Conservation (phyloP, 1,140 invertebrate species). For the Portunus trituberculatus region DNA sequence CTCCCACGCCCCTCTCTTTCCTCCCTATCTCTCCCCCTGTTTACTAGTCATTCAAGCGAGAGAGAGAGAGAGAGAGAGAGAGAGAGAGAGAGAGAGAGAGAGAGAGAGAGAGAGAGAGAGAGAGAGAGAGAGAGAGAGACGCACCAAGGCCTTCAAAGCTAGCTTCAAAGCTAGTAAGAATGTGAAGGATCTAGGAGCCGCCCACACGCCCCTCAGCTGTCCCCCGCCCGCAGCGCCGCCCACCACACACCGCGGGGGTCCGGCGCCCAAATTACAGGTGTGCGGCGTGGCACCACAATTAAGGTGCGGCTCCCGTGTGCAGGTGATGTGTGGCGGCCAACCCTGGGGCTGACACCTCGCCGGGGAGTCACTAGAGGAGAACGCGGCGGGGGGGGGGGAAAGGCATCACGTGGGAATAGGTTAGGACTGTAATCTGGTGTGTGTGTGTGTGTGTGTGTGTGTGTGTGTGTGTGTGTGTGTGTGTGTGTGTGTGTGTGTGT, state of each 20-base stretch:
- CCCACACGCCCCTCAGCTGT: background rate
- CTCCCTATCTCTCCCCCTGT: slow-evolving; percentile 7
- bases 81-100: too few relatives aligned
- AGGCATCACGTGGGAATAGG: too few relatives aligned
- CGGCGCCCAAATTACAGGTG: background rate
- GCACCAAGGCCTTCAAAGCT: too few relatives aligned
- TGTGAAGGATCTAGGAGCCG: background rate
- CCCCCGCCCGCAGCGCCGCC: background rate
- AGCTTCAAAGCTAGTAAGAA: too few relatives aligned
- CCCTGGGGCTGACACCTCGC: background rate
- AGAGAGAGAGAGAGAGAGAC: too few relatives aligned
- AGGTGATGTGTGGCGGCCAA: background rate
- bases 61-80: too few relatives aligned
- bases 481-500: background rate
- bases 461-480: too few relatives aligned
- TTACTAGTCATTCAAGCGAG: background rate
- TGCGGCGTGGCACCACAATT: background rate
- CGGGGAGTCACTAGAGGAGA: background rate
- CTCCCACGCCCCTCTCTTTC: background rate
- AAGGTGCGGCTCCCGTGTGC: background rate
- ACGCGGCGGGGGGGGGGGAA: background rate
- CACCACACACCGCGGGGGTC: background rate
- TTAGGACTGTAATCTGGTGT: too few relatives aligned
- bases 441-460: too few relatives aligned
- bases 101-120: too few relatives aligned